Conservation (phyloP, 2,113 vertebrate species). For the Ictalurus punctatus region DNA sequence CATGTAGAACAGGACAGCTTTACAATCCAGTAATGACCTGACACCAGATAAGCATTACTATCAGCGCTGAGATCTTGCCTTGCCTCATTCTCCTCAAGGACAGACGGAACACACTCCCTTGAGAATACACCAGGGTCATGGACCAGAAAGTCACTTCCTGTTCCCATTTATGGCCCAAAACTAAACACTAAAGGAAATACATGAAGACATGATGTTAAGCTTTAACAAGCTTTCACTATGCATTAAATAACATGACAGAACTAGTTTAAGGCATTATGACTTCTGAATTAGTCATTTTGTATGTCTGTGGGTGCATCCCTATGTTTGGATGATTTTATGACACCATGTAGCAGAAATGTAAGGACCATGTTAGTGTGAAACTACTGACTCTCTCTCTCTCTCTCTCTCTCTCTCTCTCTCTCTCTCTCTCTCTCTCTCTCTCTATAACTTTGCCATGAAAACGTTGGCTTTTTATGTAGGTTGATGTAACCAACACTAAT, state of each 20-base stretch:
- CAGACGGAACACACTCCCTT: neutral
- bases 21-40: conserved; percentile 10
- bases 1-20: conserved; percentile 10
- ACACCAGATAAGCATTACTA: conserved; percentile 31
- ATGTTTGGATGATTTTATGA: neutral
- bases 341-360: neutral
- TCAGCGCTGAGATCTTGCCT: conserved; percentile 1
- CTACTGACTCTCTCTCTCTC: neutral
- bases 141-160: neutral
- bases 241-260: neutral
- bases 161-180: neutral
- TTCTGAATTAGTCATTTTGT: neutral
- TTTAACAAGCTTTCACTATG: neutral
- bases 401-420: neutral
- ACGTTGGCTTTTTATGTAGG: neutral
- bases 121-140: neutral
- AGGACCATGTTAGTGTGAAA: neutral
- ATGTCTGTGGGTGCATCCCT: neutral
- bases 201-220: neutral
- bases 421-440: neutral
- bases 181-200: neutral
- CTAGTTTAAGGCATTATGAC: neutral
- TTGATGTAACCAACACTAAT: neutral
- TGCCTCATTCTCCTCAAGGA: conserved; percentile 1
- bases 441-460: neutral